Conservation (phyloP, 2,113 vertebrate genomes). For the Hypanus sabinus region DNA sequence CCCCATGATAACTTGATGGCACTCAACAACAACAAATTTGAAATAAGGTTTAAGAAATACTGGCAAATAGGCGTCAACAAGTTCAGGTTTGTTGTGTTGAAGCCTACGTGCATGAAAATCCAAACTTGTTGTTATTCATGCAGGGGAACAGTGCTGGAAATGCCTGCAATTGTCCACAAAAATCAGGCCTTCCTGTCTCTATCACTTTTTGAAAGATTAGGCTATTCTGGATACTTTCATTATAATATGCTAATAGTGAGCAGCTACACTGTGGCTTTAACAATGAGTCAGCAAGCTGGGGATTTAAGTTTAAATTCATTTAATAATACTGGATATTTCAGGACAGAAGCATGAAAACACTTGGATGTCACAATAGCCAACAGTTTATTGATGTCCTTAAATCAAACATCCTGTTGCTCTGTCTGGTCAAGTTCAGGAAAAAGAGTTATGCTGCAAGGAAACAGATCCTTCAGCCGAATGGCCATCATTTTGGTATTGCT, state of each 20-base stretch:
- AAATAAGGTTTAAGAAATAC: too few relatives aligned
- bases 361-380: neutral
- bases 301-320: neutral
- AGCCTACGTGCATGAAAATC: too few relatives aligned
- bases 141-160: too few relatives aligned
- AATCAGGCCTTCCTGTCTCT: neutral
- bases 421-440: neutral
- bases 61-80: too few relatives aligned
- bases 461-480: too few relatives aligned
- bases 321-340: neutral
- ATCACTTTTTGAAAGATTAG: neutral
- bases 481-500: too few relatives aligned
- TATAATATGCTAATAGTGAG: neutral
- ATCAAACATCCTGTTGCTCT: neutral
- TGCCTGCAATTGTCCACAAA: neutral
- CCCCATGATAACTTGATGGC: too few relatives aligned
- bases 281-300: neutral
- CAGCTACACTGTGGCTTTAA: neutral
- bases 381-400: neutral
- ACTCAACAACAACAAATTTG: too few relatives aligned
- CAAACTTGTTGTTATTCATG: too few relatives aligned
- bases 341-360: neutral
- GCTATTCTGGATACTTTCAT: neutral
- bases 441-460: neutral
- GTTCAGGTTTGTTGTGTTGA: too few relatives aligned